Evolutionary conservation across 2,888 invertebrate genomes (phyloP).

Genomic region (Criorhina ranunculi): DNA sequence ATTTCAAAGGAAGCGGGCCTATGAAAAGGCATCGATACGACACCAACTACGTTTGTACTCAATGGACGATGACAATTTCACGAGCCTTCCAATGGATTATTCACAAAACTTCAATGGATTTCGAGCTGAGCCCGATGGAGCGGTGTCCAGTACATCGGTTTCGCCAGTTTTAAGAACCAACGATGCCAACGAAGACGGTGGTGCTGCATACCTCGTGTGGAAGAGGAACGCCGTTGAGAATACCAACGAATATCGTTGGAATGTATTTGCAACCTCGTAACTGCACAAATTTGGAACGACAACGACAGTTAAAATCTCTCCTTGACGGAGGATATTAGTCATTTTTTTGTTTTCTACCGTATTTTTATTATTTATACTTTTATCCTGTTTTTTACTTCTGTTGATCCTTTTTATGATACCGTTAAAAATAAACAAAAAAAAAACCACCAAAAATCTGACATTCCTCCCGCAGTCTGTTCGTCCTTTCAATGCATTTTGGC

Average conservation of each 20-base stretch:
- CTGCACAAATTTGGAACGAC: too few relatives aligned
- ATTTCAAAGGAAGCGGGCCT: constrained; percentile 92
- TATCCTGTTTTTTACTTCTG: too few relatives aligned
- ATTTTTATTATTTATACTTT: too few relatives aligned
- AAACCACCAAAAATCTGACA: too few relatives aligned
- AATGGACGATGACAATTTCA: constrained; percentile 83
- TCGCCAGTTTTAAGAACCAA: constrained; percentile 21
- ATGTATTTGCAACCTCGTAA: constrained; percentile 26
- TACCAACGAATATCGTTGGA: constrained; percentile 11
- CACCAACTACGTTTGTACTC: constrained; percentile 90
- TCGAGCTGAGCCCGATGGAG: constrained; percentile 90
- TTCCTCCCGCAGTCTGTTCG: too few relatives aligned
- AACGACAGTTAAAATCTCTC: background rate
- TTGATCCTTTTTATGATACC: too few relatives aligned
- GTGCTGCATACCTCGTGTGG: background rate
- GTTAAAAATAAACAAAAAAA: too few relatives aligned
- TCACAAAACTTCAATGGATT: constrained; percentile 51
- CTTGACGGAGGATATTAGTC: constrained; percentile 24
- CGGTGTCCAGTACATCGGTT: constrained; percentile 85
- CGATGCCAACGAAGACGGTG: background rate
- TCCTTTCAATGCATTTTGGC: too few relatives aligned
- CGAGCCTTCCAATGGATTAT: constrained; percentile 85
- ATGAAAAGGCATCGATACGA: constrained; percentile 90
- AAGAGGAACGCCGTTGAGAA: background rate
- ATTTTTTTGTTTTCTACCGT: constrained; percentile 4